phyloP scores from a whole-genome alignment of 2,113 vertebrate species.

The Chinchilla lanigera region DNA sequence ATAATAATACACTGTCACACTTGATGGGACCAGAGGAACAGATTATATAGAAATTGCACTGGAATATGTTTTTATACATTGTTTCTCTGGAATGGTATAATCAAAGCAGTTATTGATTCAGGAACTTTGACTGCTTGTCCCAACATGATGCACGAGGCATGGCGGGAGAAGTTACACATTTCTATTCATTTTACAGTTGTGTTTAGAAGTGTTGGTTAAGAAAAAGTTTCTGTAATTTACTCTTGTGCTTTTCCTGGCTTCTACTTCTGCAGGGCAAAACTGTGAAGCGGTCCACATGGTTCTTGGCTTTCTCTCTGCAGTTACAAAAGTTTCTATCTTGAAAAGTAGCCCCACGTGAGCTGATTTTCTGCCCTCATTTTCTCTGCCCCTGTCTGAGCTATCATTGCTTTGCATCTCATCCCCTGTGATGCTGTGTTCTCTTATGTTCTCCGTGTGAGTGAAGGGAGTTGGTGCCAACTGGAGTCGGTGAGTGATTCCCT shows the following conservation, averaged over 20 bases:
- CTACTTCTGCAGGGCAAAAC: not conserved
- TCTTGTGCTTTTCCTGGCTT: not conserved
- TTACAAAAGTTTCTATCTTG: not conserved
- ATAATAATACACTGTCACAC: constrained; percentile 83
- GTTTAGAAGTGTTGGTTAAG: constrained; percentile 66
- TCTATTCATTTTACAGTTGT: constrained; percentile 57
- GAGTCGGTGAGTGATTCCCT: not conserved
- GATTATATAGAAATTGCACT: constrained; percentile 75
- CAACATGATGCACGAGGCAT: constrained; percentile 29
- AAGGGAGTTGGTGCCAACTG: not conserved
- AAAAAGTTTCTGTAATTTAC: constrained; percentile 18
- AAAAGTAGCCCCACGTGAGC: not conserved
- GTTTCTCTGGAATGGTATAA: constrained; percentile 72
- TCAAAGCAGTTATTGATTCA: constrained; percentile 77
- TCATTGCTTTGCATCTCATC: fast-evolving
- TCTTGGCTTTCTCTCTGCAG: not conserved
- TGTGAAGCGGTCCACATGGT: not conserved
- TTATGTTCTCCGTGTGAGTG: not conserved
- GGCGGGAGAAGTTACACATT: constrained; percentile 50
- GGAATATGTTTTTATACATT: constrained; percentile 77
- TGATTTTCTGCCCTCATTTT: not conserved
- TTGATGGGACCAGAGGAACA: constrained; percentile 78
- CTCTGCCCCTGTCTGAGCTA: not conserved
- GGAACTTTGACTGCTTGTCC: constrained; percentile 64
- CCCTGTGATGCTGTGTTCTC: not conserved